Conservation (phyloP, 2,113 vertebrate species). For the Alethe diademata region DNA sequence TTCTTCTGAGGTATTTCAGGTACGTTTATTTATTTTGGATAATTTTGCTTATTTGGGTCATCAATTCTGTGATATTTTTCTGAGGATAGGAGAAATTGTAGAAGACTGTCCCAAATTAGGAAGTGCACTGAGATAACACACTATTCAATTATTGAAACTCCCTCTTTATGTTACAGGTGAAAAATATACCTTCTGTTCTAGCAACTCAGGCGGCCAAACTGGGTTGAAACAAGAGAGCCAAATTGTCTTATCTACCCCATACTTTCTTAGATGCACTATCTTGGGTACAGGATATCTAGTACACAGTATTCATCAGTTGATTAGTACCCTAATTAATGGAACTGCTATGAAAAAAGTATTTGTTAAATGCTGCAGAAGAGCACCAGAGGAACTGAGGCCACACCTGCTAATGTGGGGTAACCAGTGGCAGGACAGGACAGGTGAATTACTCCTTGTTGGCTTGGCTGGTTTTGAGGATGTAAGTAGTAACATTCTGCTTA, state of each 20-base stretch:
- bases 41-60: not conserved
- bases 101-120: not conserved
- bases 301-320: not conserved
- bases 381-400: not conserved
- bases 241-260: not conserved
- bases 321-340: not conserved
- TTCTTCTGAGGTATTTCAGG: not conserved
- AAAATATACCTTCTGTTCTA: not conserved
- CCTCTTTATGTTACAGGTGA: slow-evolving; percentile 34
- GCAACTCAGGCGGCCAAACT: not conserved
- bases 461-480: not conserved
- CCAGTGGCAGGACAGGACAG: not conserved
- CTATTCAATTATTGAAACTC: slow-evolving; percentile 37
- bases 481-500: not conserved
- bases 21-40: not conserved
- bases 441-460: not conserved
- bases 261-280: not conserved
- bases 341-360: not conserved
- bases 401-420: fast-evolving
- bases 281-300: not conserved
- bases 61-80: not conserved
- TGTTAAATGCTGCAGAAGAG: not conserved
- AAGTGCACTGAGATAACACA: not conserved
- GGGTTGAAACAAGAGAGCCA: not conserved
- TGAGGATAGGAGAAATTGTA: not conserved